These are phyloP conservation scores for Uloborus diversus DNA, from an alignment of 1,140 invertebrate genomes.

Conservation along the genomic window DNA sequence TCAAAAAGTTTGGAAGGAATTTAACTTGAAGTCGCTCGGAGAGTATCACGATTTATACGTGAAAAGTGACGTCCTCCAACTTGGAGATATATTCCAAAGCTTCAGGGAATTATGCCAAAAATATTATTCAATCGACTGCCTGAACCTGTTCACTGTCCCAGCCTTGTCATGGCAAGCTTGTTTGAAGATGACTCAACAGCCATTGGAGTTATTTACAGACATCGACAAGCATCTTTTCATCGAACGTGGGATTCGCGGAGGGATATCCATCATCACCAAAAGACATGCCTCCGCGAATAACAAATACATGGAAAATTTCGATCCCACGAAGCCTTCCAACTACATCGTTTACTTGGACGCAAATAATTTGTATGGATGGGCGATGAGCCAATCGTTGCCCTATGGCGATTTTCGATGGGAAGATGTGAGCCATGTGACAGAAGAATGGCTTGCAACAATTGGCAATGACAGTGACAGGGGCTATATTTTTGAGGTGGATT, in stretches of 20 bases:
- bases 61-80: neutral
- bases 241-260: too few relatives aligned
- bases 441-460: neutral
- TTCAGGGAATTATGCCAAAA: neutral
- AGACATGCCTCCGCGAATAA: neutral
- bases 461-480: neutral
- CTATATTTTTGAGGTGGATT: neutral
- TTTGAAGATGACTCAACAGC: neutral
- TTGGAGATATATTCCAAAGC: neutral
- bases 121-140: neutral
- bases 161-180: neutral
- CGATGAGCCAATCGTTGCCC: too few relatives aligned
- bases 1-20: neutral
- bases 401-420: too few relatives aligned
- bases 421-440: neutral
- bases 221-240: neutral
- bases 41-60: neutral
- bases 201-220: neutral
- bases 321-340: neutral
- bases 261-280: too few relatives aligned
- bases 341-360: neutral
- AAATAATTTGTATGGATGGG: too few relatives aligned
- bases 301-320: neutral
- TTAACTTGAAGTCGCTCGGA: neutral
- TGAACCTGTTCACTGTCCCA: neutral